phyloP scores from a whole-genome alignment of 1,140 invertebrate species.

The Chironomus tepperi region DNA sequence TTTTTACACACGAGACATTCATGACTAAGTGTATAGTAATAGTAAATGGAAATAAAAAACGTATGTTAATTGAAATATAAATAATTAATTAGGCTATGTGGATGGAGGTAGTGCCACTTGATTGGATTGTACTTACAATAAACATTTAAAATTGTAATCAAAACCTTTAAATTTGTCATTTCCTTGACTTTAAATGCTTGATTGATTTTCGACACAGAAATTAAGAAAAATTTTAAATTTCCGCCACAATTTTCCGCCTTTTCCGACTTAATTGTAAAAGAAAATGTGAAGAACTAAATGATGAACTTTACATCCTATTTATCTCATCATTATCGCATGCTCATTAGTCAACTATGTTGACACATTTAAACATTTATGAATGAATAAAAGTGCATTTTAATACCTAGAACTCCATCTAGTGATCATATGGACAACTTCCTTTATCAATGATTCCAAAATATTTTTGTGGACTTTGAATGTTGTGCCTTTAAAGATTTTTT shows the following conservation, averaged over 20 bases:
- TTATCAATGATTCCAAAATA: neutral
- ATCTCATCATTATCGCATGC: neutral
- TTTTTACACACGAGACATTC: neutral
- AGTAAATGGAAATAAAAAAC: neutral
- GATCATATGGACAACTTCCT: neutral
- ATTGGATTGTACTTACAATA: neutral
- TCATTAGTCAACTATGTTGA: neutral
- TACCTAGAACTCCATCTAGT: neutral
- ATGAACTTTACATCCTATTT: neutral
- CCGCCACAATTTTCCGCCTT: too few relatives aligned
- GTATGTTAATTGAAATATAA: neutral
- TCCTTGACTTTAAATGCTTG: too few relatives aligned
- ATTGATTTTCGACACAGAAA: too few relatives aligned
- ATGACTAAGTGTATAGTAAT: neutral
- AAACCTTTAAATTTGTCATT: neutral
- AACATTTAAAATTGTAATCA: neutral
- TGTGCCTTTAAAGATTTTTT: neutral
- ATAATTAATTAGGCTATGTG: constrained; percentile 10
- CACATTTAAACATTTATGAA: neutral
- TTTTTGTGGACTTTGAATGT: neutral
- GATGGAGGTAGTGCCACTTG: neutral
- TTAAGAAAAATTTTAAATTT: too few relatives aligned
- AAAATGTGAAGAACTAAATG: neutral
- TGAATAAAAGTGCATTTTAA: neutral
- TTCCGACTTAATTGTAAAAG: neutral